Base-by-base conservation (phyloP, 1,140 invertebrate genomes). In the Capitella teleta region DNA sequence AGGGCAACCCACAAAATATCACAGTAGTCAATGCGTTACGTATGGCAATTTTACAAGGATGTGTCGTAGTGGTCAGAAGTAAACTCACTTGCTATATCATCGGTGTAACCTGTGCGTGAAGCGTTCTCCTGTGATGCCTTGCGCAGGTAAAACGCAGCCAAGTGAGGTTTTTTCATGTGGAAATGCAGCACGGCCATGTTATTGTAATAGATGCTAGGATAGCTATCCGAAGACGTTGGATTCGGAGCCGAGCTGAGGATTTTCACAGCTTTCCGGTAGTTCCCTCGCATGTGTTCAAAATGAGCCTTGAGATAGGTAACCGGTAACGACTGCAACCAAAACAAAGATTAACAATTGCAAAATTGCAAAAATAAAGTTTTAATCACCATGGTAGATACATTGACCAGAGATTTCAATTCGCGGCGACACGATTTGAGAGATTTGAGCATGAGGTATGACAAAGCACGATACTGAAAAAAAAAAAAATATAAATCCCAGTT, bases 151-250 rank as follows among this genome's bases (percentile, higher is more conserved):
- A 85, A 84, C 32, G 80, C 80, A 1, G 87, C 87, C 28, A 93
- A 77, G 64, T 86, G 83, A 52, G 86, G 86, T 71, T 92, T 91
- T 5, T 83, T 82, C 60, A 91, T 79, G 23, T 85, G 82, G 61
- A 89, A 80, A 74, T 93, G 83, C 52, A 92, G 80, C 52, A 88
- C 83, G 28, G 84, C 90, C 58, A 92, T 79, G 64, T 95, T 93
- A 64, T 94, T 95, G 62, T 87, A 85, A 57, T 86, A 84, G 58
- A 86, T 79, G 37, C 87, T 78, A 38, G 78, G 57, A 28, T 67
- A 46, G 54, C 61, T 63, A 51, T 69, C 45, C 19, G 28, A 26
- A 0, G 45, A 28, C 16, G 28, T 47, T 18, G 19, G 45, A 6
- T 30, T 49, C 18, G 51, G 18, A 10, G 77, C 66, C n/a, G 76